Base-by-base conservation (phyloP, 1,140 invertebrate species). In the Drosophila guanche region DNA sequence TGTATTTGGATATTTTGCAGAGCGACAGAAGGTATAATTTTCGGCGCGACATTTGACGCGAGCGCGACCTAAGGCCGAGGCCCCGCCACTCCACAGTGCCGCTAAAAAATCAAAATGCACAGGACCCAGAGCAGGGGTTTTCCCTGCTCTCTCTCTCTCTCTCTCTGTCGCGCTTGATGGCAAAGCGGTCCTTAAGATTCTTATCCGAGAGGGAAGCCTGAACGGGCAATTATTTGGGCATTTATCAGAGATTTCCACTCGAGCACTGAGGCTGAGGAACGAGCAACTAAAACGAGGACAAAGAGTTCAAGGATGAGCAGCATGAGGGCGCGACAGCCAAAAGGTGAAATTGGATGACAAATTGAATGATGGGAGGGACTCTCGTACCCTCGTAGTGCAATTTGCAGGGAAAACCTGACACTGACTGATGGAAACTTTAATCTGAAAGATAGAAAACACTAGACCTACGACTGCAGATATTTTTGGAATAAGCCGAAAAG, bases 1-100 rank as follows among this genome's bases (percentile, higher is more conserved):
- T 37, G 57, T 77, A 73, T 80, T 80, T 81, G 78, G 53, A 46
- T 60, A 66, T 71, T 84, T 79, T 55, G 5, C 29, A 7, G 22
- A 6, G 22, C 12, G 29, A 33, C 50, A 54, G 37, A 86, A 86
- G 83, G 52, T 88, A 88, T 88, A 88, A 88, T 88, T 88, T 88
- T 88, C 79, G 83, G 84, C 83, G 83, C 83, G 83, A 88, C 83
- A 88, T 79, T 89, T 88, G 84, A 88, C 83, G 84, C 83, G 83
- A 88, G 78, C 69, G 57, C 46, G 41, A 51, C 37, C 27, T 22
- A n/a, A 27, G 40, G 8, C n/a, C 37, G 20, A 43, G 7, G 16
- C 16, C 16, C 58, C 58, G 22, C 57, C 27, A 6, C 27, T 29
- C 7, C 29, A 0, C 29, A 0, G 3, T 37, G 33, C 10, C 33